A percentile compares a stretch with the other conserved stretches of the same genome.
phyloP scores from a whole-genome alignment of 2,113 vertebrate genomes.

The Rhizomys pruinosus region DNA sequence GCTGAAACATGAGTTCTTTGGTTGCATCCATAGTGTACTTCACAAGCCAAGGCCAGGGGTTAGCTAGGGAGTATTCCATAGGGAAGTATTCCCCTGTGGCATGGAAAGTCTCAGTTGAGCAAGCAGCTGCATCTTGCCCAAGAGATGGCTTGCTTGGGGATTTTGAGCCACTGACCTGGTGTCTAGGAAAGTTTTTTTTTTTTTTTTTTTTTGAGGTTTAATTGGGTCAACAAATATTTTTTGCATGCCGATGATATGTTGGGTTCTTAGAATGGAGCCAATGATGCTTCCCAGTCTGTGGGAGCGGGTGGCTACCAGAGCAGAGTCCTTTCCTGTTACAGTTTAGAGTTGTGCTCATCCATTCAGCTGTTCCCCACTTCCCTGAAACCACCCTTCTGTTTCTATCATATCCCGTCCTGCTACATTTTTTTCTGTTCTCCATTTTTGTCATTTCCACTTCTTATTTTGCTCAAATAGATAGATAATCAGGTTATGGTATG shows the following conservation, averaged over 20 bases:
- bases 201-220: neutral
- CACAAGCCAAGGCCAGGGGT: neutral
- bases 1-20: neutral
- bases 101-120: neutral
- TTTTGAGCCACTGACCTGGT: neutral
- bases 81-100: fast-evolving
- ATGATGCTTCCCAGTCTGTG: neutral
- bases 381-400: neutral
- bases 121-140: too few relatives aligned
- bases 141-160: neutral
- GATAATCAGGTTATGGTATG: neutral
- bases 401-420: neutral
- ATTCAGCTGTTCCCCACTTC: neutral
- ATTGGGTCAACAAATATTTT: neutral
- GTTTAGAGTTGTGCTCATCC: neutral
- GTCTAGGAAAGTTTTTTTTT: neutral
- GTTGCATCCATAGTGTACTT: neutral
- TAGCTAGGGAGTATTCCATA: neutral
- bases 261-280: neutral
- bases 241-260: neutral
- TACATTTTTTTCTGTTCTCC: neutral
- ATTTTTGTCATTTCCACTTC: neutral
- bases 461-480: neutral
- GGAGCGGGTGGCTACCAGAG: neutral
- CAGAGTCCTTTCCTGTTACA: neutral